phyloP scores from a whole-genome alignment of 64 coral and sea anemone species.

The Montipora efflorescens region DNA sequence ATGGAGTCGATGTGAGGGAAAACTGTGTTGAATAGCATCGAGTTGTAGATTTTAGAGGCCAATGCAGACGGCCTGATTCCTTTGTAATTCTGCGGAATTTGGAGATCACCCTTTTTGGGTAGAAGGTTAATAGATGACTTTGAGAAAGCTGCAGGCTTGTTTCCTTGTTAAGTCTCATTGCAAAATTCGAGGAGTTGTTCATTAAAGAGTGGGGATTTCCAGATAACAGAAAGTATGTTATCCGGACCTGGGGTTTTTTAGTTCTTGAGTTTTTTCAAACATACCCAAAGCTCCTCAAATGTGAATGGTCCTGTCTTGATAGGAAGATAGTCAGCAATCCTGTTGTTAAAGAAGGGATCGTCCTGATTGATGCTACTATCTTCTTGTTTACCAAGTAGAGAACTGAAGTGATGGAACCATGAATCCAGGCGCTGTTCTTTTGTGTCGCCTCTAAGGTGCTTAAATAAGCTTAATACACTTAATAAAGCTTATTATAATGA shows the following conservation, averaged over 20 bases:
- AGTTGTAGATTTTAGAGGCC: constrained; percentile 58
- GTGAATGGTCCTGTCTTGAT: no score
- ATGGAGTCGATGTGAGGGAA: constrained; percentile 11
- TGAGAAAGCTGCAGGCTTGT: constrained; percentile 40
- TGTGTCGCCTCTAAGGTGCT: no score
- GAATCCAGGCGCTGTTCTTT: no score
- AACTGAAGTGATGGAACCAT: no score
- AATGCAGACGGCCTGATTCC: constrained; percentile 37
- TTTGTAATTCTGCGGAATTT: constrained; percentile 28
- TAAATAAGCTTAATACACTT: no score
- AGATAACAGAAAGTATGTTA: constrained; percentile 23
- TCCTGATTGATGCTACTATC: no score
- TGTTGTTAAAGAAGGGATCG: no score
- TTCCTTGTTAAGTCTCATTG: constrained; percentile 28
- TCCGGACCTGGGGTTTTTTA: neutral
- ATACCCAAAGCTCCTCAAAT: no score
- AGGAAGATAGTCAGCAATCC: no score
- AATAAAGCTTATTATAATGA: no score
- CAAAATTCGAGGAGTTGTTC: constrained; percentile 20
- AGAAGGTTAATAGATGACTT: constrained; percentile 3
- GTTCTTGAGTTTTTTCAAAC: no score
- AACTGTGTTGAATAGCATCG: constrained; percentile 46
- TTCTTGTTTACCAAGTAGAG: no score
- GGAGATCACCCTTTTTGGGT: constrained; percentile 51
- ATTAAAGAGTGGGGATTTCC: constrained; percentile 24